phyloP scores from a whole-genome alignment of 2,888 invertebrate genomes.

The Azorinus chamasolen region DNA sequence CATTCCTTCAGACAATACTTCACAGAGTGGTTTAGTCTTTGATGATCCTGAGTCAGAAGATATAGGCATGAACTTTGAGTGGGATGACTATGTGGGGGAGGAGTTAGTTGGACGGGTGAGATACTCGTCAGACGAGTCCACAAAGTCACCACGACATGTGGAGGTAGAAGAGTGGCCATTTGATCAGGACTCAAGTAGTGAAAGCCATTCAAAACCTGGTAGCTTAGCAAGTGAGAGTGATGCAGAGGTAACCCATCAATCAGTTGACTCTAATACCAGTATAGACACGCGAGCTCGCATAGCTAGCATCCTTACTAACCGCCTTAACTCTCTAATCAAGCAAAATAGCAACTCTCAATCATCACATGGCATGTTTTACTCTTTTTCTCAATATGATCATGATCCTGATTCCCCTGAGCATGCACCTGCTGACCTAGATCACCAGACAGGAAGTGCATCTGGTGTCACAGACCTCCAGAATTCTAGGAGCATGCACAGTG shows the following conservation, averaged over 20 bases:
- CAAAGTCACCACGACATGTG: constrained; percentile 46
- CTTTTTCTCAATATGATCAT: constrained; percentile 69
- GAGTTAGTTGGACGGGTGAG: constrained; percentile 74
- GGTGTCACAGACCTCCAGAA: constrained; percentile 20
- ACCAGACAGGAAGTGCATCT: constrained; percentile 14
- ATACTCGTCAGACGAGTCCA: constrained; percentile 54
- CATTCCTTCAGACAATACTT: constrained; percentile 67
- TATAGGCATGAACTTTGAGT: constrained; percentile 75
- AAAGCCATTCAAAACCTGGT: constrained; percentile 56
- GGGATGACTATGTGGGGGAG: constrained; percentile 82
- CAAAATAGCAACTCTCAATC: constrained; percentile 41
- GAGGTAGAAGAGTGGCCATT: constrained; percentile 70
- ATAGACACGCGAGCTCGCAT: constrained; percentile 69
- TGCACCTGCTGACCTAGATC: constrained; percentile 52
- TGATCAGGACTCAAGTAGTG: constrained; percentile 66
- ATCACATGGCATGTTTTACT: constrained; percentile 64
- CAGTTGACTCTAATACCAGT: constrained; percentile 57
- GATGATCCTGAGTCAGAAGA: constrained; percentile 71
- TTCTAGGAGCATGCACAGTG: constrained; percentile 1
- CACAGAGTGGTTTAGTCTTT: constrained; percentile 69
- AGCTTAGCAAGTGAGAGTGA: constrained; percentile 68
- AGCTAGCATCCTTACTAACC: constrained; percentile 67
- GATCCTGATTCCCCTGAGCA: constrained; percentile 70
- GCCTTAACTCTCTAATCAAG: constrained; percentile 58
- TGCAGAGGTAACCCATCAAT: constrained; percentile 67